Conservation (phyloP, 1,140 invertebrate species). For the Caenorhabditis tropicalis region DNA sequence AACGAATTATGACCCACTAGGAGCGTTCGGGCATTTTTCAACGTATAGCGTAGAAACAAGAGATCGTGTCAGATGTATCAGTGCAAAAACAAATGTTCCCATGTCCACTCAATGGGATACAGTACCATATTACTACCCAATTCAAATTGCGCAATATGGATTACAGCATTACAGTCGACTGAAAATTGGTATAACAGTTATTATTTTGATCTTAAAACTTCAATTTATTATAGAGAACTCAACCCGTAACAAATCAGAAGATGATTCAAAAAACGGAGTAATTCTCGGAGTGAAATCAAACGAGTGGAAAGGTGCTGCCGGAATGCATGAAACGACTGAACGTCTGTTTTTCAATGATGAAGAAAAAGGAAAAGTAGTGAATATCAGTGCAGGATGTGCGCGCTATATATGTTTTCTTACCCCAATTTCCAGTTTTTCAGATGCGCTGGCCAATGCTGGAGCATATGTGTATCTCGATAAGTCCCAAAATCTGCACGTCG, state of each 20-base stretch:
- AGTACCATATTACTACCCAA: constrained; percentile 88
- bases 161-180: constrained; percentile 86
- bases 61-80: constrained; percentile 93
- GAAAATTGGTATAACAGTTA: constrained; percentile 35
- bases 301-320: constrained; percentile 53
- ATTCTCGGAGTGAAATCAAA: constrained; percentile 38
- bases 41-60: constrained; percentile 95
- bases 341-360: constrained; percentile 50
- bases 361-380: constrained; percentile 34
- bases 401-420: too few species aligned
- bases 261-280: neutral
- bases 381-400: constrained; percentile 45
- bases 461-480: constrained; percentile 49
- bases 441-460: constrained; percentile 35
- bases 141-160: constrained; percentile 97
- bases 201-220: neutral
- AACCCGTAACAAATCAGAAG: neutral
- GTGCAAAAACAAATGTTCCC: constrained; percentile 77
- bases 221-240: neutral
- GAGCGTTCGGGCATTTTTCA: constrained; percentile 92
- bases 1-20: constrained; percentile 82
- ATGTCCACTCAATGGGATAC: constrained; percentile 91
- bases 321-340: constrained; percentile 48
- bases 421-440: too few species aligned
- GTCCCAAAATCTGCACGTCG: constrained; percentile 45